Base-by-base conservation (phyloP, 2,888 invertebrate species). In the Erynnis tages region DNA sequence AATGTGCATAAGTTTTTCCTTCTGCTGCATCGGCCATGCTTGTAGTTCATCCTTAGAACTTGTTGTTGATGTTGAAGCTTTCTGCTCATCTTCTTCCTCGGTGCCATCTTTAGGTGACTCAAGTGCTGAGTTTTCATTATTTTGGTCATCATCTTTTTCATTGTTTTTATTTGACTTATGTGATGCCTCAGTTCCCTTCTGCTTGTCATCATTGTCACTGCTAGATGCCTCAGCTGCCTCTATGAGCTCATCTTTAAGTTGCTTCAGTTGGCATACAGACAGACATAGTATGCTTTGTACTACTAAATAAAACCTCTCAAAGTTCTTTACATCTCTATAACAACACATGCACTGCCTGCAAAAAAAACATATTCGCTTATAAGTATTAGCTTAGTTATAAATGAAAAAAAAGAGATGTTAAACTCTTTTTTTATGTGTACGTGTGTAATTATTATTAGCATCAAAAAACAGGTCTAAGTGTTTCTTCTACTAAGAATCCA, bases 271-370 rank as follows among this genome's bases (percentile, higher is more conserved):
- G 75, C 94, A 94, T 54, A 97, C 94, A 41, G 95, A 94, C 63
- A 96, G 91, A 68, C 94, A 94, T 55, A 97, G 92, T 65, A 97
- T 93, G 59, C 96, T 95, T 79, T 97, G 97, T 29, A 97, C 94
- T 65, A 98, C 91, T 71, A 95, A 91, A 80, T 96, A 96, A 79
- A 97, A 96, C 63, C 96, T 92, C 76, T 97, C 97, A 84, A 96
- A 95, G 83, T 97, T 97, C 82, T 97, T 97, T 53, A 93, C 93
- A 87, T 97, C 97, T 66, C 97, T 93, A 82, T 96, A 97, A 83
- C 97, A 95, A 84, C 98, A 98, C 94, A 97, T 96, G 77, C 98
- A 98, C 90, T 98, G 97, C 77, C 97, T 96, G 81, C 55, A 92
- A 90, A 57, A 61, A 62, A 53, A 60, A 40, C 54, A n/a, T n/a